Percentiles rank a stretch among this genome's conserved stretches.
These are phyloP conservation scores for Psittacula echo DNA, from an alignment of 2,797 vertebrate genomes.

Conservation along the genomic window DNA sequence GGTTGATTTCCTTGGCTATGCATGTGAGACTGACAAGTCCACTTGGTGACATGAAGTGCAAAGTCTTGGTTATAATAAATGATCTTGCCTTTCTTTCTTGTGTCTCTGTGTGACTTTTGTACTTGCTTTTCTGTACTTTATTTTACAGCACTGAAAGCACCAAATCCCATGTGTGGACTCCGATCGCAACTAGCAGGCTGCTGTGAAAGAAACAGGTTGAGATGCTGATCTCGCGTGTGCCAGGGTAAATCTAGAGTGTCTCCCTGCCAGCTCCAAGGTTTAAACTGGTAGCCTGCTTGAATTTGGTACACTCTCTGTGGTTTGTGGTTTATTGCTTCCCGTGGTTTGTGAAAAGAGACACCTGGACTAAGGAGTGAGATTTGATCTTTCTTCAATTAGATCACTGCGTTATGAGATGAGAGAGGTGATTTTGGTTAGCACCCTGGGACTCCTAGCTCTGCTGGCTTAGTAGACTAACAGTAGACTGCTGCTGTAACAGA, in stretches of 20 bases:
- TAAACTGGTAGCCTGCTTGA: background rate
- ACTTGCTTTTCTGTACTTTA: background rate
- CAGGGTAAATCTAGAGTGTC: background rate
- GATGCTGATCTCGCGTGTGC: background rate
- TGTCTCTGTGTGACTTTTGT: background rate
- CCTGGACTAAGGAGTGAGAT: background rate
- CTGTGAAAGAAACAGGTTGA: slow-evolving; percentile 18
- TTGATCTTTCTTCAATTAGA: slow-evolving; percentile 2
- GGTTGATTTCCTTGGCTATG: slow-evolving; percentile 56
- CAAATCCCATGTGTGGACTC: slow-evolving; percentile 31
- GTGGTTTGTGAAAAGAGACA: background rate
- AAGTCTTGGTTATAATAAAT: slow-evolving; percentile 38
- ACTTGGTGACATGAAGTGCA: slow-evolving; percentile 31
- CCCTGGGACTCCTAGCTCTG: background rate
- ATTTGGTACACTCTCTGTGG: background rate
- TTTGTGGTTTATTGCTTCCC: slow-evolving; percentile 11
- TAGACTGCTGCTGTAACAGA: background rate
- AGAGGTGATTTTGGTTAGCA: background rate
- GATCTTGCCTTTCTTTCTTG: slow-evolving; percentile 1
- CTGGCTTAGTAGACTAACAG: background rate
- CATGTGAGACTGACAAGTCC: slow-evolving; percentile 41
- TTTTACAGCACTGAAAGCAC: slow-evolving; percentile 31
- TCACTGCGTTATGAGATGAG: background rate
- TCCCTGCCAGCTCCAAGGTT: background rate
- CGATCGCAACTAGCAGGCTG: background rate